These are phyloP conservation scores for Cataglyphis hispanica DNA, from an alignment of 1,140 invertebrate species.

Conservation along the genomic window DNA sequence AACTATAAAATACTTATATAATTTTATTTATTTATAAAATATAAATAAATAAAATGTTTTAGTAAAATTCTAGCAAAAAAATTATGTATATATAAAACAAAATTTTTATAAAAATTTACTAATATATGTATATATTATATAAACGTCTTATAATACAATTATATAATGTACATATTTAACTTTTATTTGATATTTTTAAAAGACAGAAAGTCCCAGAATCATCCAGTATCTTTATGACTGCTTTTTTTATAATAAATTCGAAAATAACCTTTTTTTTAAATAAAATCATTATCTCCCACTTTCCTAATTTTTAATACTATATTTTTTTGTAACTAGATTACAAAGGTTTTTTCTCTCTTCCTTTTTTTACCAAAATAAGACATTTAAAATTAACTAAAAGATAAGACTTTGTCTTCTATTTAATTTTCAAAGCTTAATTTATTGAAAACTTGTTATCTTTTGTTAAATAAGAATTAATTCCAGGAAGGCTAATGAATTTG, in stretches of 20 bases:
- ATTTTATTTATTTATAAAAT: neutral
- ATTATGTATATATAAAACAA: neutral
- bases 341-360: neutral
- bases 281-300: neutral
- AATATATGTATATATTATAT: neutral
- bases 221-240: neutral
- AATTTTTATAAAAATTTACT: neutral
- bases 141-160: neutral
- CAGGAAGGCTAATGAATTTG: neutral
- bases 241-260: neutral
- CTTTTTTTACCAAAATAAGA: neutral
- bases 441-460: neutral
- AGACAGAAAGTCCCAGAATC: neutral
- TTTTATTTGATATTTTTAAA: neutral
- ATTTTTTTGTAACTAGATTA: neutral
- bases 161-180: neutral
- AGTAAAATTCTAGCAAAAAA: too few species aligned
- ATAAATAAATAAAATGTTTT: constrained; percentile 1
- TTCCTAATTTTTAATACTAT: neutral
- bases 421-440: neutral
- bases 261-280: neutral
- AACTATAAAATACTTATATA: neutral
- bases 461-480: neutral
- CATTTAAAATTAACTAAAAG: constrained; percentile 1
- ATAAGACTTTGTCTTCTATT: neutral